Conservation (phyloP, 2,888 invertebrate genomes). For the Drosophila vallismaia region DNA sequence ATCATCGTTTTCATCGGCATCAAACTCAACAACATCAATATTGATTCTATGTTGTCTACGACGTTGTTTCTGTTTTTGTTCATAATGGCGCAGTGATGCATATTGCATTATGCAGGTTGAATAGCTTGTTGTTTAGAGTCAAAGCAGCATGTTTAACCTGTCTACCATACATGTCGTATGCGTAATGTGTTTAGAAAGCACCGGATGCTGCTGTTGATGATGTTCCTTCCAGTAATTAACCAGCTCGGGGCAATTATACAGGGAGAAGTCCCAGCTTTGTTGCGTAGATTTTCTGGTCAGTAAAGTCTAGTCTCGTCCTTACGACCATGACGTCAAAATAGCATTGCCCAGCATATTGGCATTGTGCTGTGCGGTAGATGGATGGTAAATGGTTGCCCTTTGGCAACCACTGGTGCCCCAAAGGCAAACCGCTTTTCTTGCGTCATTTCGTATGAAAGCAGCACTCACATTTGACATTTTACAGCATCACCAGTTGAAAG, state of each 20-base stretch:
- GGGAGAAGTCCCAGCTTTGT: constrained; percentile 8
- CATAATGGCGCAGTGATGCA: constrained; percentile 50
- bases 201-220: constrained; percentile 16
- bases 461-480: constrained; percentile 72
- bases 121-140: constrained; percentile 22
- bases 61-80: constrained; percentile 29
- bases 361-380: constrained; percentile 20
- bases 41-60: constrained; percentile 15
- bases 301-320: constrained; percentile 12
- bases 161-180: constrained; percentile 56
- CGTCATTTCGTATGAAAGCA: constrained; percentile 67
- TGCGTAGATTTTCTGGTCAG: constrained; percentile 42
- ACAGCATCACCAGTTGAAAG: constrained; percentile 29
- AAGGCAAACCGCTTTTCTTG: constrained; percentile 58
- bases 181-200: constrained; percentile 32
- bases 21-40: constrained; percentile 22
- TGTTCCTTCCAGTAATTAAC: constrained; percentile 54
- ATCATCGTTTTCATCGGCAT: constrained; percentile 7
- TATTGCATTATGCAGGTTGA: constrained; percentile 52
- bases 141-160: constrained; percentile 12
- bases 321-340: constrained; percentile 53
- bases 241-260: constrained; percentile 17
- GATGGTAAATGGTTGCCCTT: constrained; percentile 59
- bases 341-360: constrained; percentile 23
- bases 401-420: constrained; percentile 41